These are phyloP conservation scores for Orthonyx spaldingii DNA, from an alignment of 2,113 vertebrate genomes.

Conservation along the genomic window DNA sequence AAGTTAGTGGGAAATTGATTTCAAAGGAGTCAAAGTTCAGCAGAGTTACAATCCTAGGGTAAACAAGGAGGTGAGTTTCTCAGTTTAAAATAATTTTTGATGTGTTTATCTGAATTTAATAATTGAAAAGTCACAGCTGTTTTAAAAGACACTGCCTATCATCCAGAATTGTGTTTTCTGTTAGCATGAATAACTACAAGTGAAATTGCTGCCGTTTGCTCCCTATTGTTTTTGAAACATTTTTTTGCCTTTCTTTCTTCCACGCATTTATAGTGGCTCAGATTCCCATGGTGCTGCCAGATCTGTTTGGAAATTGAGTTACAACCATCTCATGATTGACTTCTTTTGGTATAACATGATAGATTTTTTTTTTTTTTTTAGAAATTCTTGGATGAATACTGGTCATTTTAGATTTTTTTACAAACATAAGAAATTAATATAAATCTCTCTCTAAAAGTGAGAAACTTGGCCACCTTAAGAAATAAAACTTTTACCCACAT, in stretches of 20 bases:
- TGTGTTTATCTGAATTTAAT: neutral
- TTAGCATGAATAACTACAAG: neutral
- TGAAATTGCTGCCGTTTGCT: neutral
- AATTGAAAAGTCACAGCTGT: neutral
- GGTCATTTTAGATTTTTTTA: neutral
- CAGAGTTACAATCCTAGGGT: neutral
- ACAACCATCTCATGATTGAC: neutral
- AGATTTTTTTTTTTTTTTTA: neutral
- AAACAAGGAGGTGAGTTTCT: neutral
- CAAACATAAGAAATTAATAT: neutral
- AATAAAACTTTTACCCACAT: neutral
- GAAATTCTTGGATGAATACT: neutral
- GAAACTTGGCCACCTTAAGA: neutral
- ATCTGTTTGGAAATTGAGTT: neutral
- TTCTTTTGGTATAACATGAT: neutral
- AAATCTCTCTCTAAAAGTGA: neutral
- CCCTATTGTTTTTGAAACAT: neutral
- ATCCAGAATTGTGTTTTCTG: neutral
- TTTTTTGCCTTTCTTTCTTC: neutral
- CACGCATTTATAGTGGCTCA: neutral
- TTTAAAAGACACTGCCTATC: neutral
- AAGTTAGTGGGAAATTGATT: neutral
- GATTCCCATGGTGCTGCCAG: neutral
- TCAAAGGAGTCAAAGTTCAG: neutral
- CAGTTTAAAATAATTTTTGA: neutral